A percentile compares a stretch with the other conserved stretches of the same genome.
These are phyloP conservation scores for Lagenorhynchus albirostris DNA, from an alignment of 2,113 vertebrate species.

Conservation along the genomic window DNA sequence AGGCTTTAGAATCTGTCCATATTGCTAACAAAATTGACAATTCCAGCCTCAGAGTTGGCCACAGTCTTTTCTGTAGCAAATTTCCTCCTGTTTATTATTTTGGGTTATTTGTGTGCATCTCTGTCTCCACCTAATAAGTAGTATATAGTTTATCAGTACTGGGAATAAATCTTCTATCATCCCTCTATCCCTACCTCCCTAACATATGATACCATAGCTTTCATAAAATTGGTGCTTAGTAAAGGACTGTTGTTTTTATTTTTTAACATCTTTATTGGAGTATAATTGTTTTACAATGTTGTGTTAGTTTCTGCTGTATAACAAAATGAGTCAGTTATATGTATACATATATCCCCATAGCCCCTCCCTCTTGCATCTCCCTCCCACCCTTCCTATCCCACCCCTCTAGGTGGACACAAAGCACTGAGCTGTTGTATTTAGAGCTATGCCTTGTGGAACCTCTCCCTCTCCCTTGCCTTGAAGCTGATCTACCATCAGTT, in stretches of 20 bases:
- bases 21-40: not conserved
- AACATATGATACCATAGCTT: not conserved
- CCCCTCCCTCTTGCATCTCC: no score
- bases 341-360: no score
- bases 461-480: not conserved
- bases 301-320: no score
- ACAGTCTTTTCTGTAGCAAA: not conserved
- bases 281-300: no score
- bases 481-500: not conserved
- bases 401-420: no score
- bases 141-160: not conserved
- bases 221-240: not conserved
- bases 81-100: not conserved
- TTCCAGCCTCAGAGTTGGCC: not conserved
- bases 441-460: not conserved
- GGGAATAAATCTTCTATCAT: not conserved
- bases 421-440: not conserved
- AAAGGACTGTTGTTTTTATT: not conserved
- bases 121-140: not conserved
- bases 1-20: not conserved
- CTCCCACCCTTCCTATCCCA: no score
- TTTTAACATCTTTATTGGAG: not conserved
- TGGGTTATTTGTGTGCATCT: not conserved
- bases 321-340: no score
- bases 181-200: fast-evolving